Evolutionary conservation across 2,888 invertebrate genomes (phyloP).

Genomic region (Mystacides longicornis): DNA sequence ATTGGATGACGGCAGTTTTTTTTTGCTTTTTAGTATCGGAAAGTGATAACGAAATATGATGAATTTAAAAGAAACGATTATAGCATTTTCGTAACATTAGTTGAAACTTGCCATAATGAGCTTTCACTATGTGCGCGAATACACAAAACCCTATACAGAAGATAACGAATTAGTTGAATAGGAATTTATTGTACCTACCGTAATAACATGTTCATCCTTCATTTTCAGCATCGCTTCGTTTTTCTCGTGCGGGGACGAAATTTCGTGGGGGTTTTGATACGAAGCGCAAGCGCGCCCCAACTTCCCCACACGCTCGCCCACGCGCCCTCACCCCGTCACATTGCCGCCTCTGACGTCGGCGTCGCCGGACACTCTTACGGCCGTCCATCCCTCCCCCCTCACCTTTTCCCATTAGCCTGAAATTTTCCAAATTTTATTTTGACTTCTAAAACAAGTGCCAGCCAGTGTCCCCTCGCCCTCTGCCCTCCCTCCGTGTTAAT

Average conservation of each 20-base stretch:
- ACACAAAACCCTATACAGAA: no score
- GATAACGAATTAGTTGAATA: no score
- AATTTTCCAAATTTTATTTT: constrained; percentile 24
- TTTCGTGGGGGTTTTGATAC: not conserved
- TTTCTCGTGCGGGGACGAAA: not conserved
- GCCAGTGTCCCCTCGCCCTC: not conserved
- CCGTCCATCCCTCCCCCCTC: constrained; percentile 27
- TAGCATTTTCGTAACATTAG: no score
- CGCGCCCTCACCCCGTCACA: constrained; percentile 20
- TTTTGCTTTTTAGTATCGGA: no score
- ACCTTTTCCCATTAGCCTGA: constrained; percentile 19
- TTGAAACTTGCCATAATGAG: no score
- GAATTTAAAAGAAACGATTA: no score
- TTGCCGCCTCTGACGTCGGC: constrained; percentile 26
- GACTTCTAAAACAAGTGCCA: constrained; percentile 13
- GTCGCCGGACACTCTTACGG: constrained; percentile 21
- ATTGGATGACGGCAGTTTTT: no score
- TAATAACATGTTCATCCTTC: no score
- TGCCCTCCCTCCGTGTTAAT: no score
- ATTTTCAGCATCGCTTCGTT: not conserved
- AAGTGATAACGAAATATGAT: no score
- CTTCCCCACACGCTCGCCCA: constrained; percentile 23
- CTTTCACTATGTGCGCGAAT: no score
- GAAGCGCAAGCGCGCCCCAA: constrained; percentile 25
- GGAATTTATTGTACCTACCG: no score